Evolutionary conservation across 2,888 invertebrate genomes (phyloP), one percentile per base, ranked within the genome.

Genomic region (Chymomyza caudatula): DNA sequence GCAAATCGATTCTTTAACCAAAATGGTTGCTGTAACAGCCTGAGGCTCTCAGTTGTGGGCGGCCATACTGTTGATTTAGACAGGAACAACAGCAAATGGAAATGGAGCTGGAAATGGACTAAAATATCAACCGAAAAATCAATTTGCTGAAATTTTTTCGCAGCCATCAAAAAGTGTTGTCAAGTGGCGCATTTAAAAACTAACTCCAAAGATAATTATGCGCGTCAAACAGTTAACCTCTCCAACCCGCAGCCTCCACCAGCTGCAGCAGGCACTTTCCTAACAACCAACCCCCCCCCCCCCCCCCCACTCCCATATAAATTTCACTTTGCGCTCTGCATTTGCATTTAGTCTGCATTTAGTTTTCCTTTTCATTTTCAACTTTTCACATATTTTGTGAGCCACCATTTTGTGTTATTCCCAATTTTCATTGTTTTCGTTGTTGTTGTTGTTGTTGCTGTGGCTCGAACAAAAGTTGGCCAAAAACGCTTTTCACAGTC

Each of bases 191-290:
- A 74, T 71, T 76, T 77, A 65, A 73, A 37, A 74, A 72, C 65
- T 65, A 73, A 67, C 76, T 77, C 76, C 59, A 77, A 76, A 72
- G 74, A 67, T 69, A 76, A 79, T 76, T 74, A 71, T 76, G 65
- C 61, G 65, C 60, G 43, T 57, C 15, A 20, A 17, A 6, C 25
- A 25, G 25, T 25, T 43, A 15, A 11, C 4, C 37, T 37, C 37
- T 37, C 37, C 53, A 69, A 58, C 53, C 43, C 51, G 44, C 37
- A 65, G 51, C 47, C 3, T 23, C 58, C 37, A 11, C 5, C 37
- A 37, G 5, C 11, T 5, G 5, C 37, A 6, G 5, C 11, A 15
- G 4, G 1, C 43, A n/a, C 11, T 4, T 11, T 43, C 11, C 2
- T 4, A 13, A 2, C 2, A 44, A 15, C 6, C 6, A 15, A 6